A percentile compares a stretch with the other conserved stretches of the same genome.
Evolutionary conservation across 2,888 invertebrate genomes (phyloP).

Genomic region (Diarsia dahlii): DNA sequence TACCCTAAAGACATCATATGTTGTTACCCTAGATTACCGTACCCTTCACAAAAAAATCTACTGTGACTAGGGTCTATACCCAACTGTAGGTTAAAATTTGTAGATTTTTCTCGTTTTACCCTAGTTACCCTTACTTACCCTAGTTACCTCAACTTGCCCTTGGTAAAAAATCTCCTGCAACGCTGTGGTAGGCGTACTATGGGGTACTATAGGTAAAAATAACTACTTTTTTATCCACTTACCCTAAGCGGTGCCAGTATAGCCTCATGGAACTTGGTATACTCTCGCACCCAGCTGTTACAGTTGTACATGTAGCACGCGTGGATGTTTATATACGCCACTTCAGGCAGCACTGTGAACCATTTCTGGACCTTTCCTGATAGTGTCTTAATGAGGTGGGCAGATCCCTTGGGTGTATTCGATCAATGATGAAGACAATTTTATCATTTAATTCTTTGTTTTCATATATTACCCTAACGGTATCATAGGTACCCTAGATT

Average conservation of each 20-base stretch:
- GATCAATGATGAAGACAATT: too few relatives aligned
- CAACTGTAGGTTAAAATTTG: not conserved
- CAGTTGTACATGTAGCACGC: slow-evolving; percentile 99
- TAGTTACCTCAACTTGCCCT: too few relatives aligned
- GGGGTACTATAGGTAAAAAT: too few relatives aligned
- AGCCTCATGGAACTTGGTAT: slow-evolving; percentile 98
- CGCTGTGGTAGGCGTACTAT: too few relatives aligned
- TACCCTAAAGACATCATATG: not conserved
- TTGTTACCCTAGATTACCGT: not conserved
- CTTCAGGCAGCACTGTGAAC: slow-evolving; percentile 98
- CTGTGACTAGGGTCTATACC: not conserved
- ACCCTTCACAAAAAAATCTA: not conserved
- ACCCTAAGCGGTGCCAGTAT: slow-evolving; percentile 97
- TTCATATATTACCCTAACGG: not conserved
- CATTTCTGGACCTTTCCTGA: slow-evolving; percentile 94
- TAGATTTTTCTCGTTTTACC: not conserved
- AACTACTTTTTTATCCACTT: too few relatives aligned
- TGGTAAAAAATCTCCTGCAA: too few relatives aligned
- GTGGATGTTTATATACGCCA: slow-evolving; percentile 97
- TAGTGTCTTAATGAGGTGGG: too few relatives aligned
- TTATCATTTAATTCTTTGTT: too few relatives aligned
- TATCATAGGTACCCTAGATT: not conserved
- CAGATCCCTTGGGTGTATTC: too few relatives aligned
- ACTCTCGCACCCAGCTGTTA: slow-evolving; percentile 99
- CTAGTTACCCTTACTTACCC: not conserved